These are phyloP conservation scores for Spodoptera frugiperda DNA, from an alignment of 1,140 invertebrate species.

Conservation along the genomic window DNA sequence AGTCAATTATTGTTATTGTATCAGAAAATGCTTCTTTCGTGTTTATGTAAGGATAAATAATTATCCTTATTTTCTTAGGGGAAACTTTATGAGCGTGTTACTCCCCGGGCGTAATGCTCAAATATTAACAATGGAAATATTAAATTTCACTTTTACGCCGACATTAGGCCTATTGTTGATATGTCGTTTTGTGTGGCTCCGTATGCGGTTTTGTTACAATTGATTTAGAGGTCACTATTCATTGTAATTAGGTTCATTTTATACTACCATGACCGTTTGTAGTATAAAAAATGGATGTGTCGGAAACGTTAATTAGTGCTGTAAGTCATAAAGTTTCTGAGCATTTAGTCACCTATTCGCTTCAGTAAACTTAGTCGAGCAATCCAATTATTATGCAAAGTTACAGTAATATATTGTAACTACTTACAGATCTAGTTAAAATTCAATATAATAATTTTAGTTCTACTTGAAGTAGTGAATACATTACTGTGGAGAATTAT, in stretches of 20 bases:
- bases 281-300: too few species aligned
- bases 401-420: background rate
- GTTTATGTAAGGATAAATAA: conserved; percentile 58
- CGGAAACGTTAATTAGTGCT: too few species aligned
- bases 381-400: too few species aligned
- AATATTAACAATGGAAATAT: conserved; percentile 63
- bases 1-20: conserved; percentile 54
- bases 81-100: conserved; percentile 56
- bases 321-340: too few species aligned
- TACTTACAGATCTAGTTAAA: conserved; percentile 4
- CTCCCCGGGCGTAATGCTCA: conserved; percentile 56
- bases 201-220: background rate
- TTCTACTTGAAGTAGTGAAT: conserved; percentile 12
- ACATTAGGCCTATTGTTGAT: conserved; percentile 27
- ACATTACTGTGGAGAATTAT: conserved; percentile 1
- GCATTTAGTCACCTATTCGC: too few species aligned
- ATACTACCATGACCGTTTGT: background rate
- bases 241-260: background rate
- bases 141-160: conserved; percentile 51
- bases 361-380: too few species aligned
- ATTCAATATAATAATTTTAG: conserved; percentile 13
- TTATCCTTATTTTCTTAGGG: conserved; percentile 61
- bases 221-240: background rate
- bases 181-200: conserved; percentile 5
- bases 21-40: conserved; percentile 54